Percentiles rank a stretch among this genome's conserved stretches.
These are phyloP conservation scores for Cephus runcator DNA, from an alignment of 2,888 invertebrate genomes.

Conservation along the genomic window DNA sequence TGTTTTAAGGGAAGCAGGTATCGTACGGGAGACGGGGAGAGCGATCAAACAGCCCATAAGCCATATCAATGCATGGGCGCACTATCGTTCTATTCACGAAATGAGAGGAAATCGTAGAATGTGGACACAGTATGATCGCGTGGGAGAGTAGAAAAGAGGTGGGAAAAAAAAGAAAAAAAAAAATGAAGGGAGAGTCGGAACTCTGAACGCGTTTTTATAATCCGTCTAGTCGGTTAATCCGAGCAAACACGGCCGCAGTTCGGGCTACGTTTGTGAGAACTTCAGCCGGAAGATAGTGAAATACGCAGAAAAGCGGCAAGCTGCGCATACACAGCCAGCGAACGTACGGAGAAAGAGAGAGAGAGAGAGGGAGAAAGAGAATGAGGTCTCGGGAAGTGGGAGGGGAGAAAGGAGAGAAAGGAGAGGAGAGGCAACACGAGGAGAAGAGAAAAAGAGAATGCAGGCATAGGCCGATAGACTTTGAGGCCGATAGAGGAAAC, in stretches of 20 bases:
- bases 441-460: neutral
- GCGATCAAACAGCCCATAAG: no score
- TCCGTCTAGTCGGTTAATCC: conserved; percentile 50
- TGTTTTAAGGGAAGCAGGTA: no score
- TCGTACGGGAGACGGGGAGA: no score
- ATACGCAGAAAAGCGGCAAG: conserved; percentile 56
- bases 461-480: no score
- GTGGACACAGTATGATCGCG: conserved; percentile 8
- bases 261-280: conserved; percentile 11
- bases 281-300: conserved; percentile 38
- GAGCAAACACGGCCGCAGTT: conserved; percentile 44
- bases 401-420: conserved; percentile 6
- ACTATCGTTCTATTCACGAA: conserved; percentile 6
- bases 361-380: conserved; percentile 16
- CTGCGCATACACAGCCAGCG: conserved; percentile 50
- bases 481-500: no score
- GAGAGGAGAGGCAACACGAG: conserved; percentile 12
- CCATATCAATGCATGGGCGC: no score
- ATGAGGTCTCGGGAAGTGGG: neutral
- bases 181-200: conserved; percentile 17
- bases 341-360: conserved; percentile 14
- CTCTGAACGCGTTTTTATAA: conserved; percentile 33
- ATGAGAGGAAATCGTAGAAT: neutral
- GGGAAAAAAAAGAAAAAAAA: no score
- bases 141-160: conserved; percentile 10